Evolutionary conservation across 1,140 invertebrate genomes (phyloP).

Genomic region (Ephestia elutella): DNA sequence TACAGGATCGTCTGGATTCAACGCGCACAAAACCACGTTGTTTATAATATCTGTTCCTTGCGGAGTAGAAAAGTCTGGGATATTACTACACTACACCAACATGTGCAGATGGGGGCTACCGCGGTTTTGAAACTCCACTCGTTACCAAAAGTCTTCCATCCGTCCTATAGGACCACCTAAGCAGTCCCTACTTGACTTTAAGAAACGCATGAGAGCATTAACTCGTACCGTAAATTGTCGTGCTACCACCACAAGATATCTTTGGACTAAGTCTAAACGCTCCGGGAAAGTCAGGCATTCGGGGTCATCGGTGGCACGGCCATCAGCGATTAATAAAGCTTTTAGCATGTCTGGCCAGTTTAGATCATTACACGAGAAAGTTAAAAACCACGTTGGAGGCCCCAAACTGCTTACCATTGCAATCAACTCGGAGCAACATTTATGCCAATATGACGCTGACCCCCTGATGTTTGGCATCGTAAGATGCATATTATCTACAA

Average conservation of each 20-base stretch:
- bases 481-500: constrained; percentile 8
- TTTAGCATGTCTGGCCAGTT: background rate
- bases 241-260: constrained; percentile 21
- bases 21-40: too few species aligned
- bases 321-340: constrained; percentile 31
- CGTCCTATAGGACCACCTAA: too few species aligned
- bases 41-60: too few species aligned
- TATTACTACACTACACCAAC: too few species aligned
- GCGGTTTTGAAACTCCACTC: too few species aligned
- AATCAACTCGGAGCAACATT: constrained; percentile 6
- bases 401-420: constrained; percentile 5
- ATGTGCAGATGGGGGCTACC: too few species aligned
- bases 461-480: constrained; percentile 5
- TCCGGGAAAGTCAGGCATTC: constrained; percentile 28
- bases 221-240: constrained; percentile 27
- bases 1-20: too few species aligned
- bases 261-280: constrained; percentile 30
- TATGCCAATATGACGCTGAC: constrained; percentile 5
- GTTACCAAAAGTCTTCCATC: too few species aligned
- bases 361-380: constrained; percentile 1
- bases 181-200: too few species aligned
- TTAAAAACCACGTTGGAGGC: constrained; percentile 6
- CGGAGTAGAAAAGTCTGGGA: too few species aligned
- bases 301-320: constrained; percentile 34
- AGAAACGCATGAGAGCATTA: constrained; percentile 22